phyloP scores from a whole-genome alignment of 2,113 vertebrate species.

The Python bivittatus region DNA sequence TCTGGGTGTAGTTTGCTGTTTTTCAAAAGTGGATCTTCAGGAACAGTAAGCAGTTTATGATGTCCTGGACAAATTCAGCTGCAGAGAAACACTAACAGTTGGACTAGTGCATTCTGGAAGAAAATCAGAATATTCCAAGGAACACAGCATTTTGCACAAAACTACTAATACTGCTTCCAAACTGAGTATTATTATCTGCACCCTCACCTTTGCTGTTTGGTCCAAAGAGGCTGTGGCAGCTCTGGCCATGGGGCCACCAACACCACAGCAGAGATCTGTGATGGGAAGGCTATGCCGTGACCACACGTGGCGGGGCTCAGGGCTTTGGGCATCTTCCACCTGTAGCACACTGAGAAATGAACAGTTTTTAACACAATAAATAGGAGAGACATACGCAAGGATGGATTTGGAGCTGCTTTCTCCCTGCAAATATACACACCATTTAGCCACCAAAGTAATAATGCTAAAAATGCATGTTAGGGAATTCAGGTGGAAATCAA shows the following conservation, averaged over 20 bases:
- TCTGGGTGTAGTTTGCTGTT: neutral
- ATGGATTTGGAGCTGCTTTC: neutral
- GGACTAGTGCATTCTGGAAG: neutral
- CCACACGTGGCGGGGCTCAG: constrained; percentile 88
- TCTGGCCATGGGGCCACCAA: constrained; percentile 87
- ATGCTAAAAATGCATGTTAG: neutral
- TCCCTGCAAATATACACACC: neutral
- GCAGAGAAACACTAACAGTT: neutral
- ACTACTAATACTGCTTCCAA: neutral
- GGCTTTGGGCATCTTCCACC: constrained; percentile 78
- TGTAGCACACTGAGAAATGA: constrained; percentile 82
- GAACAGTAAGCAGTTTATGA: neutral
- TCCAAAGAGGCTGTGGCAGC: constrained; percentile 89
- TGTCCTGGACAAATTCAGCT: neutral
- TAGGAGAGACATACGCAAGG: neutral
- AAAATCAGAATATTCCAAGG: neutral
- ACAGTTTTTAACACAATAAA: neutral
- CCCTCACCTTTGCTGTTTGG: constrained; percentile 90
- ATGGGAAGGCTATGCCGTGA: constrained; percentile 91
- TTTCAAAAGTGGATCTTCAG: neutral
- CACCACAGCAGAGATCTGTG: constrained; percentile 92
- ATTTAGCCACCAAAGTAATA: neutral
- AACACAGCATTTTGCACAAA: neutral
- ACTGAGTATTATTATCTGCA: neutral
- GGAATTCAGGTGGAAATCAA: neutral